Conservation (phyloP, 1,140 invertebrate genomes). For the Sminthurinus signatus region DNA sequence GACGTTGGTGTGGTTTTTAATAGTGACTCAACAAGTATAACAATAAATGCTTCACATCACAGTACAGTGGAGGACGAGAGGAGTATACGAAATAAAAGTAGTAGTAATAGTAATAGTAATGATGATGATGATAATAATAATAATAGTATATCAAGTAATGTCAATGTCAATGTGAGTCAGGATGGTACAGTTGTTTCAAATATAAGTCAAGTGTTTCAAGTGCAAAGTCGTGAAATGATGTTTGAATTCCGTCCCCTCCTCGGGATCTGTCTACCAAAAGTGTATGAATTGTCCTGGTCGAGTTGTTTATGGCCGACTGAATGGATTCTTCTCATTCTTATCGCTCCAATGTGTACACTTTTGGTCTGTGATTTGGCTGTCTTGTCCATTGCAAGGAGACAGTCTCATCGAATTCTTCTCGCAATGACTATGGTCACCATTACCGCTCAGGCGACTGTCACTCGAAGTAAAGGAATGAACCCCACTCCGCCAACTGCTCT, state of each 20-base stretch:
- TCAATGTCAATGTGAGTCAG: too few species aligned
- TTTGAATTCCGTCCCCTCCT: slow-evolving; percentile 30
- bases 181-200: too few species aligned
- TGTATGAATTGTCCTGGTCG: slow-evolving; percentile 21
- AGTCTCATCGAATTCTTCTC: slow-evolving; percentile 71
- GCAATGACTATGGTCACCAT: slow-evolving; percentile 77
- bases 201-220: too few species aligned
- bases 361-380: slow-evolving; percentile 47
- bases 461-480: slow-evolving; percentile 35
- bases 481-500: slow-evolving; percentile 35
- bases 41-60: too few species aligned
- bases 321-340: slow-evolving; percentile 32
- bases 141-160: too few species aligned
- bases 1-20: too few species aligned
- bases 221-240: too few species aligned
- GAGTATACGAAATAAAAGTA: too few species aligned
- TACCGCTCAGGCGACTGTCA: slow-evolving; percentile 58
- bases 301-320: slow-evolving; percentile 28
- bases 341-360: slow-evolving; percentile 35
- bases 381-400: slow-evolving; percentile 69
- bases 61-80: too few species aligned
- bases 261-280: slow-evolving; percentile 35
- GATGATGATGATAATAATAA: too few species aligned
- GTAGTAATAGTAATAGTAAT: too few species aligned
- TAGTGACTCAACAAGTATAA: too few species aligned